Conservation (phyloP, 2,888 invertebrate species). For the Chalcosyrphus nemorum region DNA sequence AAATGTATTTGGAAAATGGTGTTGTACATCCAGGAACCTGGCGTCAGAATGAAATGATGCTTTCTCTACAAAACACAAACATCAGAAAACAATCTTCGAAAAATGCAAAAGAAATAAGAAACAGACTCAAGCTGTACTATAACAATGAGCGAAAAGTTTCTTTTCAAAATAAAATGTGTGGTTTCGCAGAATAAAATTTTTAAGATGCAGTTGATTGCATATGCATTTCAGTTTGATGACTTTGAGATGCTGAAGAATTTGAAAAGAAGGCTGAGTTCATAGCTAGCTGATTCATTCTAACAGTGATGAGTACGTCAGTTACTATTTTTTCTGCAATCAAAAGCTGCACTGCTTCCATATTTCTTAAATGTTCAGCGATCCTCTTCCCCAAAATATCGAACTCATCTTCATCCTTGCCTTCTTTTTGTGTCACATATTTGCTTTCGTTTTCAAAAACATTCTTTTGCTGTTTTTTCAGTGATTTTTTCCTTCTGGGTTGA, state of each 20-base stretch:
- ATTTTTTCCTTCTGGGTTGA: not conserved
- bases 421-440: not conserved
- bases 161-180: no score
- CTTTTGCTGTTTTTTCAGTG: not conserved
- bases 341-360: not conserved
- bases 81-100: no score
- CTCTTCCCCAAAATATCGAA: constrained; percentile 15
- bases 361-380: constrained; percentile 7
- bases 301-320: constrained; percentile 8
- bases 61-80: no score
- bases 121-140: no score
- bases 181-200: no score
- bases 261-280: not conserved
- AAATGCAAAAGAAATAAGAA: no score
- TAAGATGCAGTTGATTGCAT: no score
- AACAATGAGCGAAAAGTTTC: no score
- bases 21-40: no score
- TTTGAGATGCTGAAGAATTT: not conserved
- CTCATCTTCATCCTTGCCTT: constrained; percentile 1
- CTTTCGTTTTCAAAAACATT: not conserved
- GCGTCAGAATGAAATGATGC: no score
- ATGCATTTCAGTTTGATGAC: no score
- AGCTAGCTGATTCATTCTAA: not conserved
- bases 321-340: constrained; percentile 6
- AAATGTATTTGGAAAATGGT: no score